Evolutionary conservation across 2,113 vertebrate species (phyloP), one percentile per base, ranked within the genome.

Genomic region (Pachycephala philippinensis): DNA sequence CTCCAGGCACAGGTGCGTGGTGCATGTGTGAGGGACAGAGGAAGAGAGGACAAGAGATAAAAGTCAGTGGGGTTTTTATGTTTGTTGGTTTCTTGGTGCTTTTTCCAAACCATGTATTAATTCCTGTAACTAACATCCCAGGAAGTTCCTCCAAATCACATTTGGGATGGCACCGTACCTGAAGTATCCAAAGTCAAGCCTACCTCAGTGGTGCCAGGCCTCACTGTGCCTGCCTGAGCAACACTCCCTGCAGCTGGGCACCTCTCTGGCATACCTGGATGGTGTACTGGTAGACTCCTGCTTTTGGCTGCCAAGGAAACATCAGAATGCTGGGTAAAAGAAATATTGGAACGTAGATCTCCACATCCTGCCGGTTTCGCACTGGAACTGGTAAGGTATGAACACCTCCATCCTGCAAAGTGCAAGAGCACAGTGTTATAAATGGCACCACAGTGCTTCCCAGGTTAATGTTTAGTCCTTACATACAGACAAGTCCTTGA

Each of bases 291-390:
- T 99, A 99, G 19, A 98, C 97, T 78, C 98, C 99, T 13, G 98
- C 97, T 96, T 98, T 99, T 17, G 99, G 98, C 95, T 99, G 99
- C 99, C 99, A 99, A n/a, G 99, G 99, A 97, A 99, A 99, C 0
- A 98, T 99, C 92, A 99, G 97, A 96, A 99, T 98, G 92, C 97
- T 98, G 19, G 99, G 99, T 35, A 94, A 96, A 33, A 99, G 99
- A 31, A 99, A 95, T 93, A 99, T 99, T 21, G 99, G 99, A 63
- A 98, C 87, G 69, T 99, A 99, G 87, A 99, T 99, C 96, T 99
- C 99, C 31, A 99, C 99, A 60, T 99, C 99, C 97, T 99, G 99
- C 92, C 99, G 99, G 95, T 98, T 99, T 96, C 95, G 96, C 75
- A 99, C 98, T 3, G 99, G 98, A 80, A 98, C 98, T 66, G 95